phyloP scores from a whole-genome alignment of 2,888 invertebrate genomes.

The Capitulum mitella region DNA sequence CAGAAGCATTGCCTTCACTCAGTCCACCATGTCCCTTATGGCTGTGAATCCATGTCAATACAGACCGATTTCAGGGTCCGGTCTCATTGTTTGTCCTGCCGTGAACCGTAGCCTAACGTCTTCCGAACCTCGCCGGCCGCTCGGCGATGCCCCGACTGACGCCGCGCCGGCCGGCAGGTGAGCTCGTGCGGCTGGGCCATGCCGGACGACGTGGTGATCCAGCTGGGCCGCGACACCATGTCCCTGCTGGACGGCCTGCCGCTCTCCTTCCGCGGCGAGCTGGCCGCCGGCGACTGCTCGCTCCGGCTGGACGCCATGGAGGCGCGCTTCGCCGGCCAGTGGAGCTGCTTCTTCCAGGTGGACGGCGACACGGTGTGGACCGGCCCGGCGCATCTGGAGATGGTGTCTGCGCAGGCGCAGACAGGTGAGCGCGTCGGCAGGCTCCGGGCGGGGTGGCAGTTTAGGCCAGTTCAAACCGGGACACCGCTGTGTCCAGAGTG shows the following conservation, averaged over 20 bases:
- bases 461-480: too few relatives aligned
- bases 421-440: background rate
- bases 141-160: too few relatives aligned
- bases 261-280: slow-evolving; percentile 12
- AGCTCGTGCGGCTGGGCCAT: background rate
- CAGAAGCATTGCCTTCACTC: too few relatives aligned
- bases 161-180: background rate
- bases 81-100: too few relatives aligned
- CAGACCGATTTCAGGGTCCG: too few relatives aligned
- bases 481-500: too few relatives aligned
- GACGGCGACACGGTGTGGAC: background rate
- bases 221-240: background rate
- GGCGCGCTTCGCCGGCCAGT: background rate
- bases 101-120: too few relatives aligned
- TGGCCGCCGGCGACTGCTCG: background rate
- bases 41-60: too few relatives aligned
- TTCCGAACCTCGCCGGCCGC: too few relatives aligned
- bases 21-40: too few relatives aligned
- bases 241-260: slow-evolving; percentile 6
- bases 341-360: slow-evolving; percentile 1
- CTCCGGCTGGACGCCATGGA: background rate
- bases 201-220: slow-evolving; percentile 10
- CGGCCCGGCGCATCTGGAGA: background rate
- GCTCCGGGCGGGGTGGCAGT: too few relatives aligned
- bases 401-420: background rate